A percentile compares a stretch with the other conserved stretches of the same genome.
phyloP scores from a whole-genome alignment of 2,113 vertebrate genomes.

The Sclerurus mexicanus region DNA sequence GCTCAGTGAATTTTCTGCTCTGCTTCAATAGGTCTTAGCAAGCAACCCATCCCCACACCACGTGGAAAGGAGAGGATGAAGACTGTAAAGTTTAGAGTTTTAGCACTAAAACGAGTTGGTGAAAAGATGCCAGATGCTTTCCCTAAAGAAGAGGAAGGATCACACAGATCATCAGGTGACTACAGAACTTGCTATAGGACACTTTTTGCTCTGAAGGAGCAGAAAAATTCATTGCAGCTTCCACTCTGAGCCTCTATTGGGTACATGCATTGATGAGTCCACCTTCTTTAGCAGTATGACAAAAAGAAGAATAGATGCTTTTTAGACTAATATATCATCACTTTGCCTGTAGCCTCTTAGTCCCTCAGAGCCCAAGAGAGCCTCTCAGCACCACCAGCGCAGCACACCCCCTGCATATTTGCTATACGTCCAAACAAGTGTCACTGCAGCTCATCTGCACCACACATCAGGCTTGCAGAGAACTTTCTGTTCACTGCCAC shows the following conservation, averaged over 20 bases:
- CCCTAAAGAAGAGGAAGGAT: neutral
- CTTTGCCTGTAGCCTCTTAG: neutral
- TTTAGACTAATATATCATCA: neutral
- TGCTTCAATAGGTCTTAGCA: neutral
- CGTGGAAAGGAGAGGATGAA: neutral
- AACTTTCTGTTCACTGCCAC: neutral
- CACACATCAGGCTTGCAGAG: neutral
- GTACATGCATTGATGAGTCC: neutral
- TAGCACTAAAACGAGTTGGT: neutral
- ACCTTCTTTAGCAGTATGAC: neutral
- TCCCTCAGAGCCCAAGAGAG: neutral
- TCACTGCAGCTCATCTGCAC: neutral
- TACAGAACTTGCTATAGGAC: neutral
- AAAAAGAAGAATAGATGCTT: neutral
- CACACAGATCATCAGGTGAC: neutral
- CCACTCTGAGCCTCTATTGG: neutral
- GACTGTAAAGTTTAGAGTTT: neutral
- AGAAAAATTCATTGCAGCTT: neutral
- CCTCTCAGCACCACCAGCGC: neutral
- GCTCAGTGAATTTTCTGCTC: neutral
- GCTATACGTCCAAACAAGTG: neutral
- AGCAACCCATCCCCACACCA: neutral
- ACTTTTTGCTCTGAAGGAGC: neutral
- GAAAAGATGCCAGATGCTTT: neutral
- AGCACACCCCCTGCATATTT: neutral